Conservation (phyloP, 1,140 invertebrate species). For the Coelopa frigida region DNA sequence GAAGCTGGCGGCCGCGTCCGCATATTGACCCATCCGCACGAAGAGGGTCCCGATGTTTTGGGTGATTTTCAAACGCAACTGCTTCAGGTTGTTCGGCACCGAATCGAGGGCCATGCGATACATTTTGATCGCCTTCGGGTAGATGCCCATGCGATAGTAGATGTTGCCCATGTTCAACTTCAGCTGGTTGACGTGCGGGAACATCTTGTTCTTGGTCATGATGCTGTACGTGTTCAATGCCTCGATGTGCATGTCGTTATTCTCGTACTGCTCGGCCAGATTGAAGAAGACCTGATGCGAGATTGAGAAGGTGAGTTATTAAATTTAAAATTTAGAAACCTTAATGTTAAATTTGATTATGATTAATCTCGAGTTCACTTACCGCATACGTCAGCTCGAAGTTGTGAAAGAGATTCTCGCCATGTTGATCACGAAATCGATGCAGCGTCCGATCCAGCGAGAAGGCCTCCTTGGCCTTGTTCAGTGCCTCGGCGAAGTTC, state of each 20-base stretch:
- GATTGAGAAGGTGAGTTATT: neutral
- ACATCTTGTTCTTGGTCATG: constrained; percentile 77
- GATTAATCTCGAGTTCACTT: constrained; percentile 41
- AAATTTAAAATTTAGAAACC: neutral
- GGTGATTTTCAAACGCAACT: constrained; percentile 91
- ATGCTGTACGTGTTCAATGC: constrained; percentile 92
- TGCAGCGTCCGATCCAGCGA: constrained; percentile 86
- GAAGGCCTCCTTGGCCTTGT: constrained; percentile 94
- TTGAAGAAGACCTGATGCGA: constrained; percentile 79
- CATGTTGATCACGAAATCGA: constrained; percentile 81
- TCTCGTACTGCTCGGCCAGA: constrained; percentile 85
- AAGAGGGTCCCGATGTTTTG: constrained; percentile 96
- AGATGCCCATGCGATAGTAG: constrained; percentile 90
- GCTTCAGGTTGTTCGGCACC: constrained; percentile 84
- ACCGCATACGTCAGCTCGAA: constrained; percentile 91
- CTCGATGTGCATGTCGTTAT: constrained; percentile 92
- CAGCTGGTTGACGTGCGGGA: constrained; percentile 80
- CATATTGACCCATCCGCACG: constrained; percentile 91
- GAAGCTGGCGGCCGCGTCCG: constrained; percentile 91
- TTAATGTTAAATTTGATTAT: constrained; percentile 1
- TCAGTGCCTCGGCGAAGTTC: constrained; percentile 54
- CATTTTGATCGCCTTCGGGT: constrained; percentile 93
- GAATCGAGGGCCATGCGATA: constrained; percentile 96
- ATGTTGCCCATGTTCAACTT: constrained; percentile 99
- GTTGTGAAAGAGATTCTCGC: constrained; percentile 77